Evolutionary conservation across 1,140 invertebrate genomes (phyloP), one percentile per base, ranked within the genome.

Genomic region (Neuroterus valhalla): DNA sequence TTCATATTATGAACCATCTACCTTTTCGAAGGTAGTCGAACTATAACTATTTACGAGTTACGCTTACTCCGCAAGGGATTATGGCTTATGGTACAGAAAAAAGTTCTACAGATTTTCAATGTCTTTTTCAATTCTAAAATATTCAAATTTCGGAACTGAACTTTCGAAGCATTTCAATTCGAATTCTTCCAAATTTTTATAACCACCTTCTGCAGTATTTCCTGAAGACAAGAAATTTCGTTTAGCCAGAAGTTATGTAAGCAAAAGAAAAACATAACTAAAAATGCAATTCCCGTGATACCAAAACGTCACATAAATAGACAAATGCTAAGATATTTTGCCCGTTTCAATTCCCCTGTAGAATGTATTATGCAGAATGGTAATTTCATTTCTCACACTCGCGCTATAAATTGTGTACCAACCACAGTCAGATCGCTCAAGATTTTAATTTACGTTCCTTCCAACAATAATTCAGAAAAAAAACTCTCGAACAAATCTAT

Each of bases 301-400:
- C 23, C 11, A n/a, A 62, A 15, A 62, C 23, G 26, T 31, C 23
- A 62, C 55, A 62, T 62, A 62, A 62, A 62, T 62, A 62, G 23
- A n/a, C 4, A 12, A 23, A 31, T 62, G 21, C 23, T 38, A 62
- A 62, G 55, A 62, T 62, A 62, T 26, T 26, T 62, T 26, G 23
- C n/a, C 55, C n/a, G 55, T 14, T 62, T 62, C 55, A 62, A 38
- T 62, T 62, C 55, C 23, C 55, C 31, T 15, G 55, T 62, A 62
- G n/a, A 62, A 62, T 62, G 55, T 62, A 31, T 62, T 62, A 62
- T 62, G 55, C 55, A 62, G 31, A 62, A 62, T 62, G 55, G 55
- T 62, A 62, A 62, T 62, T 62, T 62, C 55, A 62, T 62, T 62
- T 62, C 55, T 23, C 55, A 62, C 31, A 62, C 31, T 62, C 55